phyloP scores from a whole-genome alignment of 2,113 vertebrate genomes.

The Sylvicapra grimmia region DNA sequence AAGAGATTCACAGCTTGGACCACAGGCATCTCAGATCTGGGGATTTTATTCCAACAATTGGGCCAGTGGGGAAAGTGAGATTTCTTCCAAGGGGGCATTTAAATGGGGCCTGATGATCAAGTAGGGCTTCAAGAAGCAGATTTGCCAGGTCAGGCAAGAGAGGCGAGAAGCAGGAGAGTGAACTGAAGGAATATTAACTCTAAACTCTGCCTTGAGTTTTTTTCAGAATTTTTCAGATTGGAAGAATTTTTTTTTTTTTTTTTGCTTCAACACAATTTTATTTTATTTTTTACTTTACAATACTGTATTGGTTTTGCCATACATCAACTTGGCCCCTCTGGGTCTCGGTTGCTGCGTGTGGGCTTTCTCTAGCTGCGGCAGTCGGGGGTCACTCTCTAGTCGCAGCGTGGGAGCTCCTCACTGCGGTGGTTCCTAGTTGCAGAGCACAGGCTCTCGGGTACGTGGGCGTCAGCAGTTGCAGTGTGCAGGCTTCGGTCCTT shows the following conservation, averaged over 20 bases:
- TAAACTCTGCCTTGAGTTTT: background rate
- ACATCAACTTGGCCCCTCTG: background rate
- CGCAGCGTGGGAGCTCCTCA: background rate
- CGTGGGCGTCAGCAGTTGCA: background rate
- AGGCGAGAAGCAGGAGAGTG: background rate
- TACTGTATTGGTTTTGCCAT: too few species aligned
- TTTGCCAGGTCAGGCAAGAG: background rate
- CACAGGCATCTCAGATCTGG: background rate
- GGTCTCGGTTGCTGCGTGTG: background rate
- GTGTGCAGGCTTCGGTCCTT: background rate
- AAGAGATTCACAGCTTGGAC: background rate
- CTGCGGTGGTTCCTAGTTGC: background rate
- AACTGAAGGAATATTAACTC: background rate
- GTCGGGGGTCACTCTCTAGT: accelerated
- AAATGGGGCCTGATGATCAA: background rate
- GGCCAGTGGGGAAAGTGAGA: background rate
- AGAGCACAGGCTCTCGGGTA: background rate
- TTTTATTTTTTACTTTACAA: too few species aligned
- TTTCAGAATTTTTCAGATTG: too few species aligned
- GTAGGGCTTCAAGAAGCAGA: background rate
- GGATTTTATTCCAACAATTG: background rate
- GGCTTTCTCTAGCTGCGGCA: background rate
- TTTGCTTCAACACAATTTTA: too few species aligned
- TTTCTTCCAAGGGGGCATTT: background rate
- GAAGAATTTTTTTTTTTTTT: background rate